Percentiles rank a stretch among this genome's conserved stretches.
Evolutionary conservation across 2,888 invertebrate species (phyloP).

Genomic region (Campoplex capitator): DNA sequence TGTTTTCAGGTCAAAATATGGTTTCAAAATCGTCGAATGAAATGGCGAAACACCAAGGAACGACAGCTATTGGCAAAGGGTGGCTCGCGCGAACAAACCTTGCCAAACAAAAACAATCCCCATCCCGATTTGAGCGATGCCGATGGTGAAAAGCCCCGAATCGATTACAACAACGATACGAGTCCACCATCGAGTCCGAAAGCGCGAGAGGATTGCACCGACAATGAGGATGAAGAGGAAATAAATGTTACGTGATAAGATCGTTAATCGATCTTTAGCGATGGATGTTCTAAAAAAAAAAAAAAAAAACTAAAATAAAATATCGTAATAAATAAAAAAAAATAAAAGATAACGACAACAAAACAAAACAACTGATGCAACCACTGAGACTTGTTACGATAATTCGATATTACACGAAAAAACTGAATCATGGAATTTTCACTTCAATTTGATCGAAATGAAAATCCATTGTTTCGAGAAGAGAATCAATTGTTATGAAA

Average conservation of each 20-base stretch:
- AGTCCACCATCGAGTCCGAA: constrained; percentile 82
- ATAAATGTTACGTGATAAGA: constrained; percentile 94
- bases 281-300: constrained; percentile 15
- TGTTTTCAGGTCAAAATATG: constrained; percentile 91
- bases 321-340: constrained; percentile 3
- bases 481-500: neutral
- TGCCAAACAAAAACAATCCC: constrained; percentile 98
- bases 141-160: constrained; percentile 91
- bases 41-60: constrained; percentile 99
- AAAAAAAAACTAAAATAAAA: neutral
- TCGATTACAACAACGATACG: constrained; percentile 86
- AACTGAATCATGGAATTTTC: constrained; percentile 38
- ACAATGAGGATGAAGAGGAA: constrained; percentile 90
- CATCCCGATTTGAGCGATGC: constrained; percentile 97
- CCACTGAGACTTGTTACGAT: constrained; percentile 3
- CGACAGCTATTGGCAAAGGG: constrained; percentile 96
- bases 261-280: constrained; percentile 54
- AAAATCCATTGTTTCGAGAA: constrained; percentile 50
- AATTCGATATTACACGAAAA: constrained; percentile 36
- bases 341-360: neutral
- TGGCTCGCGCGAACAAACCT: constrained; percentile 96
- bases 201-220: constrained; percentile 84
- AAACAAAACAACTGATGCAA: neutral
- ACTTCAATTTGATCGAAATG: constrained; percentile 31
- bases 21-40: constrained; percentile 99